phyloP scores from a whole-genome alignment of 2,888 invertebrate genomes.

The Amphipoea oculea region DNA sequence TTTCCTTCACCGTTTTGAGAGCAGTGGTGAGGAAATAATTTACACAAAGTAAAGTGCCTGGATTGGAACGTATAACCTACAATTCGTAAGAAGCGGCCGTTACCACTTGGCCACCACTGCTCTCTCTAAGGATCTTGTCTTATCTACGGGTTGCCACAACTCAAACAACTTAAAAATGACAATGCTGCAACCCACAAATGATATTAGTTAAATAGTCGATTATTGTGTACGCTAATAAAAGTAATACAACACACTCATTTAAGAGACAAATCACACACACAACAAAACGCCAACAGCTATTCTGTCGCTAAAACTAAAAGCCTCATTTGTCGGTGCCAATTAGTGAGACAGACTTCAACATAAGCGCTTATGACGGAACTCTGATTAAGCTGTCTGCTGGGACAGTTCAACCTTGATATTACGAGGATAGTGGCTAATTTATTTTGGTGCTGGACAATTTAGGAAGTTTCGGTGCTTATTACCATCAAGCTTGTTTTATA shows the following conservation, averaged over 20 bases:
- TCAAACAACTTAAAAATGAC: too few relatives aligned
- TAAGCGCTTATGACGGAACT: conserved; percentile 58
- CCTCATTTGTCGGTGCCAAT: conserved; percentile 46
- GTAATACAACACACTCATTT: background rate
- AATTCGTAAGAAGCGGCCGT: too few relatives aligned
- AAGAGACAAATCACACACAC: conserved; percentile 12
- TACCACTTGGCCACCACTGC: too few relatives aligned
- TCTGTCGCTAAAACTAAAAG: conserved; percentile 31
- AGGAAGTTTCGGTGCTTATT: background rate
- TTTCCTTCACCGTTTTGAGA: too few relatives aligned
- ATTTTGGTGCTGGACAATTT: background rate
- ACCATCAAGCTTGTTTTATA: background rate
- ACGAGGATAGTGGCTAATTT: conserved; percentile 24
- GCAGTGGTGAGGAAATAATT: too few relatives aligned
- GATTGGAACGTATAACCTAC: too few relatives aligned
- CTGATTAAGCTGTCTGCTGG: conserved; percentile 52
- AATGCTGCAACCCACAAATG: too few relatives aligned
- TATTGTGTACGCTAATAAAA: background rate
- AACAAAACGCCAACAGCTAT: conserved; percentile 23
- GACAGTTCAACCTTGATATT: conserved; percentile 29
- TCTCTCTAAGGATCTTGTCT: too few relatives aligned
- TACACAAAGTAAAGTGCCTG: too few relatives aligned
- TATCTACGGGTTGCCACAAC: too few relatives aligned
- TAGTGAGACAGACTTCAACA: conserved; percentile 45
- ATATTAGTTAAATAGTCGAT: too few relatives aligned